Evolutionary conservation across 2,797 vertebrate genomes (phyloP), one percentile per base, ranked within the genome.

Genomic region (Spheniscus humboldti): DNA sequence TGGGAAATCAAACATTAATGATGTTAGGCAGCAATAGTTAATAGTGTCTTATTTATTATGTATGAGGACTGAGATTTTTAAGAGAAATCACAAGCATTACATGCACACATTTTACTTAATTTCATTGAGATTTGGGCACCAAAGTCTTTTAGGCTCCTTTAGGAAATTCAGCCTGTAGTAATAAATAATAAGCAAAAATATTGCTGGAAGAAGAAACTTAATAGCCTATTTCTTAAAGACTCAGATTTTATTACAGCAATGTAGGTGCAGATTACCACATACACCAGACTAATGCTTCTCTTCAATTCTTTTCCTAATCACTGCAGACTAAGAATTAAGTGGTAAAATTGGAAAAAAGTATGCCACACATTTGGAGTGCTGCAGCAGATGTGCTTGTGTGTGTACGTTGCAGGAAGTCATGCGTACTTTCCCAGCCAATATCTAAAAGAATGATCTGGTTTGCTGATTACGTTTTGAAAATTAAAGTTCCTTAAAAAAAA

Each of bases 41-140:
- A 89, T 89, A 85, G 37, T 52, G 10, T 56, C 55, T 92, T 80
- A 86, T 95, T 94, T 95, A 81, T 95, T 95, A 93, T 92, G 72
- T 41, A 82, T 71, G 80, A 93, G 89, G 77, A 71, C 45, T 16
- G 56, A 86, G 48, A 50, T 63, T 84, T 94, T 94, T 2, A 94
- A 84, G 77, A 87, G 69, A 89, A 80, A 78, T 80, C 7, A 6
- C 9, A 67, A 50, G 33, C 12, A 64, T 80, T 80, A 67, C 59
- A 31, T 81, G 67, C 48, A 77, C 72, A 77, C 19, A 77, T 87
- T 90, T 94, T 92, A 72, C 52, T 53, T 92, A 73, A 90, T 95
- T 93, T 97, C 71, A 52, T 23, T 86, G 72, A 79, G 64, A 50
- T 91, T 86, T 90, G 50, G 62, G 48, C 68, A 81, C 68, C 6